These are phyloP conservation scores for Perccottus glenii DNA, from an alignment of 2,113 vertebrate genomes.

Conservation along the genomic window DNA sequence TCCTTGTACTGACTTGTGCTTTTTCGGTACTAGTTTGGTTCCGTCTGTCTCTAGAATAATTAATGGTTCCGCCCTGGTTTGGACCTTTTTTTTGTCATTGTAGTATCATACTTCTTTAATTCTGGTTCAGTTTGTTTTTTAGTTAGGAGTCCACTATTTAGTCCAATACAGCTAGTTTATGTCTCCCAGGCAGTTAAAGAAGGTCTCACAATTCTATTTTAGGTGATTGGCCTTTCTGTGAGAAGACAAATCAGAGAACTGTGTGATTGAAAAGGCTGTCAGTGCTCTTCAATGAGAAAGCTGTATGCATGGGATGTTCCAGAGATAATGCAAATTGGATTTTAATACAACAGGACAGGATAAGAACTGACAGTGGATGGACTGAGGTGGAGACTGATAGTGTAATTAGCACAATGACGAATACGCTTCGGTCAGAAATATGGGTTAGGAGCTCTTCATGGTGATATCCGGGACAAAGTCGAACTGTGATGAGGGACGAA, in stretches of 20 bases:
- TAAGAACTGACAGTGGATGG: constrained; percentile 14
- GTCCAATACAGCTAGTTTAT: no score
- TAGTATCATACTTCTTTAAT: no score
- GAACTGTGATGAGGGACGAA: constrained; percentile 5
- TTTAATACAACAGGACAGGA: constrained; percentile 28
- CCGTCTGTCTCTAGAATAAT: no score
- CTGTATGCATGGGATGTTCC: constrained; percentile 16
- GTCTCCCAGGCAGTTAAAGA: no score
- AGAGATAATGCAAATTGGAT: constrained; percentile 37
- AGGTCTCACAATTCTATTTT: no score
- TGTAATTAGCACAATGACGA: constrained; percentile 40
- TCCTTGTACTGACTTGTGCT: no score
- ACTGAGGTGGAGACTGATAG: constrained; percentile 5
- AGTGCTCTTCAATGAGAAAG: constrained; percentile 21
- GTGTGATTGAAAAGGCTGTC: constrained; percentile 25
- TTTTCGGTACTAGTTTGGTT: no score
- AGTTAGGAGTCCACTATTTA: no score
- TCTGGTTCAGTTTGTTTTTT: no score
- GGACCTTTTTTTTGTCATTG: no score
- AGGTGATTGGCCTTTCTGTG: neutral
- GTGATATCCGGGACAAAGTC: constrained; percentile 36
- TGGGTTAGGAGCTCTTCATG: constrained; percentile 36
- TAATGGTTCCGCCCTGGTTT: no score
- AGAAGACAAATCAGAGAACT: neutral
- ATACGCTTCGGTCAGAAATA: constrained; percentile 42